Evolutionary conservation across 2,888 invertebrate species (phyloP).

Genomic region (Tipula helvola): DNA sequence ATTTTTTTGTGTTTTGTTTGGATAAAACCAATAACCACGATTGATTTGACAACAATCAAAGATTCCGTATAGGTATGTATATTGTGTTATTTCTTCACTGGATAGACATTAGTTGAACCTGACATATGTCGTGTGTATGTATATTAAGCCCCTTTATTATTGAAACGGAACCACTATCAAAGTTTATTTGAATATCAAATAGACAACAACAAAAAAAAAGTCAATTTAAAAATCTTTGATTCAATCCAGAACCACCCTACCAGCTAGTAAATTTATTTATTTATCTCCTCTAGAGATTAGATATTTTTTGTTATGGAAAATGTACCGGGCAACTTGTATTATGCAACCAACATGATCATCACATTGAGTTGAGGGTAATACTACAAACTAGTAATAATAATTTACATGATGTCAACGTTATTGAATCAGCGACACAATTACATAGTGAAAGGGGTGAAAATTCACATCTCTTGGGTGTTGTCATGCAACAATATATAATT

Average conservation of each 20-base stretch:
- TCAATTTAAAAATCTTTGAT: not conserved
- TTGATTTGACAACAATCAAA: conserved; percentile 4
- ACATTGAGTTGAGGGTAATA: not conserved
- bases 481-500: not conserved
- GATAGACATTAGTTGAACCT: not conserved
- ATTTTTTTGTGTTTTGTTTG: not conserved
- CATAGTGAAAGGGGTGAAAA: not conserved
- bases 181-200: not conserved
- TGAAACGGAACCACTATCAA: not conserved
- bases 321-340: not conserved
- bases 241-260: not conserved
- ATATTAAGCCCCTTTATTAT: not conserved
- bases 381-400: not conserved
- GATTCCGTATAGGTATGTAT: not conserved
- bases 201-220: not conserved
- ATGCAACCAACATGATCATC: not conserved
- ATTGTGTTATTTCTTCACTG: not conserved
- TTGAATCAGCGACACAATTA: not conserved
- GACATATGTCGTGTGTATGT: not conserved
- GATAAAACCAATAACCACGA: not conserved
- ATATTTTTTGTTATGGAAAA: not conserved
- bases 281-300: not conserved
- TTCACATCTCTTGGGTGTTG: not conserved
- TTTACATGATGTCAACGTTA: not conserved
- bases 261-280: not conserved